These are phyloP conservation scores for Metacarcinus magister DNA, from an alignment of 2,888 invertebrate species.

Conservation along the genomic window DNA sequence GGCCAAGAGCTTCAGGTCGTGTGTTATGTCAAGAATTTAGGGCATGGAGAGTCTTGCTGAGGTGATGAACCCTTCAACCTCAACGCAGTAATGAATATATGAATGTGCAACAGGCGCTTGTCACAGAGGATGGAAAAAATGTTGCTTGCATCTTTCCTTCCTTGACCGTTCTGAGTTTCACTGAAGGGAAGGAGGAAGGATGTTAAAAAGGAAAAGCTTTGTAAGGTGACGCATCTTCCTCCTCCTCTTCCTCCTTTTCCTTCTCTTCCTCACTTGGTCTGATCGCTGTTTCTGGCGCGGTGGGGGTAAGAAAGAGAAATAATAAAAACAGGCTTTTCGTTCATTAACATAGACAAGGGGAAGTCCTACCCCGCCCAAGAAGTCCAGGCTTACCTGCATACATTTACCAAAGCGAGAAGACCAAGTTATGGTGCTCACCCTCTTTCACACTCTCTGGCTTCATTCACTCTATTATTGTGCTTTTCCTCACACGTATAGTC, in stretches of 20 bases:
- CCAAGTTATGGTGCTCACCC: background rate
- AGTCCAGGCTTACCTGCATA: background rate
- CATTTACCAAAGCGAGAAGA: constrained; percentile 36
- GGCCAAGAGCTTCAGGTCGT: constrained; percentile 38
- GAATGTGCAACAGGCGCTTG: background rate
- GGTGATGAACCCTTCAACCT: background rate
- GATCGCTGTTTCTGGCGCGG: constrained; percentile 8
- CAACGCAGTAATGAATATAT: background rate
- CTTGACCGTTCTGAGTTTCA: background rate
- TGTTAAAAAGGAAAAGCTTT: background rate
- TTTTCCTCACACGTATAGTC: background rate
- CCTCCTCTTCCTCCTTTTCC: background rate
- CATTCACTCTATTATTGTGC: background rate
- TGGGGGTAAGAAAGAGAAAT: background rate
- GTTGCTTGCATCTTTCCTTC: background rate
- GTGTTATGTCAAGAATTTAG: constrained; percentile 43
- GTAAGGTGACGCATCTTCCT: background rate
- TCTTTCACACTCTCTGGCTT: background rate
- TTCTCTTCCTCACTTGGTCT: constrained; percentile 15
- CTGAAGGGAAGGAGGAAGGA: background rate
- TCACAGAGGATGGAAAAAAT: background rate
- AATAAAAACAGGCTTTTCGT: constrained; percentile 19
- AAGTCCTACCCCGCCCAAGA: background rate
- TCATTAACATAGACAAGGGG: constrained; percentile 61
- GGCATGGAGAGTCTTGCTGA: background rate